A percentile compares a stretch with the other conserved stretches of the same genome.
phyloP scores from a whole-genome alignment of 2,797 vertebrate genomes.

The Borostomias antarcticus region DNA sequence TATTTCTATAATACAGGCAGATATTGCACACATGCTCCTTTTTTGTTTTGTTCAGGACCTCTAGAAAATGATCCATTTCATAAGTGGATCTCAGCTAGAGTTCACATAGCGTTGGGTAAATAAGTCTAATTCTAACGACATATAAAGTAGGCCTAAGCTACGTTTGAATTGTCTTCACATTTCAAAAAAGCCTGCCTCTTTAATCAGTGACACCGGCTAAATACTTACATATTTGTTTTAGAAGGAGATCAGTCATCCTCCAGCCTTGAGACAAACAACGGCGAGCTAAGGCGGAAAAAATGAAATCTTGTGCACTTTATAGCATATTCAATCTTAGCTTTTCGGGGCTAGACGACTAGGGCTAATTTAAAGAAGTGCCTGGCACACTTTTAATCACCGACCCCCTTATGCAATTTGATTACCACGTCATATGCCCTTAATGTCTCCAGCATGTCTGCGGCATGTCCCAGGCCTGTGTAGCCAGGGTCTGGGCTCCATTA shows the following conservation, averaged over 20 bases:
- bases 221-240: constrained; percentile 37
- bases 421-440: constrained; percentile 50
- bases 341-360: constrained; percentile 21
- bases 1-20: too few species aligned
- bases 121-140: not conserved
- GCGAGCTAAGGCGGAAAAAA: constrained; percentile 15
- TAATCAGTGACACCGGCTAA: constrained; percentile 40
- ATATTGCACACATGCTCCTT: too few species aligned
- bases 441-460: constrained; percentile 48
- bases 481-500: constrained; percentile 55
- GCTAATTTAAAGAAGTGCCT: constrained; percentile 40
- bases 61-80: not conserved
- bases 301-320: constrained; percentile 16
- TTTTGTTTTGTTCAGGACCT: constrained; percentile 7
- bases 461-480: constrained; percentile 32
- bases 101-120: constrained; percentile 9
- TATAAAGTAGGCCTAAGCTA: constrained; percentile 7
- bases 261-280: constrained; percentile 34
- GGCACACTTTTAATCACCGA: constrained; percentile 48
- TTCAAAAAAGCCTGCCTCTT: constrained; percentile 28
- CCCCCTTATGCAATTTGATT: constrained; percentile 45
- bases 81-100: not conserved
- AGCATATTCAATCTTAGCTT: constrained; percentile 36
- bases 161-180: constrained; percentile 26
- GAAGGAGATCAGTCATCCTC: constrained; percentile 28